Base-by-base conservation (phyloP, 2,113 vertebrate species). In the Heteronetta atricapilla region DNA sequence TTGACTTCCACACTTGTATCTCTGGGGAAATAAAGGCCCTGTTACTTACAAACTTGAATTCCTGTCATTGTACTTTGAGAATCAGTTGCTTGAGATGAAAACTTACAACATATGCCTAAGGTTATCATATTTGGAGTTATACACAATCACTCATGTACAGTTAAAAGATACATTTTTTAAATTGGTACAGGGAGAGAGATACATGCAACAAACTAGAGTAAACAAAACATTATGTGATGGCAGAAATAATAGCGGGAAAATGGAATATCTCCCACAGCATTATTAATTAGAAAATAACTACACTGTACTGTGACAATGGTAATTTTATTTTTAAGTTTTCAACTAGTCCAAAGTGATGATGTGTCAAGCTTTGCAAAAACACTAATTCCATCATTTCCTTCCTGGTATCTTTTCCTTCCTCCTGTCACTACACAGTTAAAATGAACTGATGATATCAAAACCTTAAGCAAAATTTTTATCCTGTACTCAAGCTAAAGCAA, bases 31-130 rank as follows among this genome's bases (percentile, higher is more conserved):
- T 96, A 97, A 95, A 97, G 90, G 76, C 93, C 84, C 96, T 89
- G 91, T 88, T 93, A 78, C 92, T 93, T 78, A 90, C 96, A 88
- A 93, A 73, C 95, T 97, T 79, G 91, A 98, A 98, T 98, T 98
- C 98, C 98, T 98, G 98, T 96, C 96, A 98, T 98, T 98, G 98
- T 98, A 55, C 95, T 98, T 94, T 72, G 36, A 74, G 58, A 94
- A 89, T 97, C 66, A 16, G 94, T 89, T 93, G 86, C 82, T 93
- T 66, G 36, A 90, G 84, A 62, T 89, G 87, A 83, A 85, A 95
- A 93, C 55, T 66, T 82, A 80, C n/a, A 85, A 85, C 76, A 7
- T 86, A 70, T 87, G 89, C 46, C 59, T 72, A 64, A 96, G 94
- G 96, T 97, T 98, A 97, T 97, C 97, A 73, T 86, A 73, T 48